These are phyloP conservation scores for Galbula dea DNA, from an alignment of 2,113 vertebrate genomes.

Conservation along the genomic window DNA sequence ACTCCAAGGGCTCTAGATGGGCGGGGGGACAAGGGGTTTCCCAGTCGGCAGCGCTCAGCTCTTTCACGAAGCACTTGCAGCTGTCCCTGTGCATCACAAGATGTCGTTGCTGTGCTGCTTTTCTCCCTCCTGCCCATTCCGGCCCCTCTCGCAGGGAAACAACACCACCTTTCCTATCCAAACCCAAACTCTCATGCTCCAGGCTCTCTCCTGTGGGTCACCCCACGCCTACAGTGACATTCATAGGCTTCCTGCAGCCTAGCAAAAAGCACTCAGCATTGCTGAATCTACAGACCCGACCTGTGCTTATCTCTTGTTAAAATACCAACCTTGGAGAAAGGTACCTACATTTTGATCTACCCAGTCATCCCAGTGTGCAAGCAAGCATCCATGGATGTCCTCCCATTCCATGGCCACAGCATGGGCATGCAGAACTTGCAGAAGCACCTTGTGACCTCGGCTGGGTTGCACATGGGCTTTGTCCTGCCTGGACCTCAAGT, in stretches of 20 bases:
- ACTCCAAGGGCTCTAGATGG: fast-evolving
- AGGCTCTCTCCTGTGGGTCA: fast-evolving
- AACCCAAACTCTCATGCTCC: fast-evolving
- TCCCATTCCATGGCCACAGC: fast-evolving
- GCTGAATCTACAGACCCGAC: neutral
- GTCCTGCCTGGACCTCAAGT: neutral
- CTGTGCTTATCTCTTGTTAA: neutral
- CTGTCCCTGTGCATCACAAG: slow-evolving; percentile 2
- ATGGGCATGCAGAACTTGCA: fast-evolving
- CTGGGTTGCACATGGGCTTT: fast-evolving
- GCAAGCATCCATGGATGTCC: too few relatives aligned
- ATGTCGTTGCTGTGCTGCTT: slow-evolving; percentile 52
- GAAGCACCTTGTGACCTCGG: fast-evolving
- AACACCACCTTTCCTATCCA: neutral
- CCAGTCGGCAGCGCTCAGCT: fast-evolving
- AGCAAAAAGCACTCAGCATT: too few relatives aligned
- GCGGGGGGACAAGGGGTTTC: neutral
- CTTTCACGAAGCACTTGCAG: neutral
- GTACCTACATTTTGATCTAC: fast-evolving
- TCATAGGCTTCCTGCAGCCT: neutral
- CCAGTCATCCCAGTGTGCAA: fast-evolving
- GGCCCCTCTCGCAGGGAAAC: neutral
- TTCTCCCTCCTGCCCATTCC: neutral
- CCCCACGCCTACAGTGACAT: neutral
- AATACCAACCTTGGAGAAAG: neutral